These are phyloP conservation scores for Caprella mutica DNA, from an alignment of 2,888 invertebrate species.

Conservation along the genomic window DNA sequence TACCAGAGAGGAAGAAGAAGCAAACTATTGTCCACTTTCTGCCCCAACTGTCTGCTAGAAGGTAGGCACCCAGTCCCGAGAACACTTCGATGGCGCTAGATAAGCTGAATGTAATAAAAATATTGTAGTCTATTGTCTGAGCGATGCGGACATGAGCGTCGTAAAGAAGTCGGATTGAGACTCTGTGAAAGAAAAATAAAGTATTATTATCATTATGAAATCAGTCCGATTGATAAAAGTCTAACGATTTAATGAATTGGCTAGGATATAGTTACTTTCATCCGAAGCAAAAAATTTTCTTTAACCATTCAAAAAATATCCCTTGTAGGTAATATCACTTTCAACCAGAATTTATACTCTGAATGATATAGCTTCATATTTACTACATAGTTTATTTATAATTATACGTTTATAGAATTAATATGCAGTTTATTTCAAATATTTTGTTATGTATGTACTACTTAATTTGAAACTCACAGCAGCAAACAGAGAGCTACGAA, in stretches of 20 bases:
- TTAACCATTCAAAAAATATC: too few species aligned
- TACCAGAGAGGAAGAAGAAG: conserved; percentile 13
- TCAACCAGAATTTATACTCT: too few species aligned
- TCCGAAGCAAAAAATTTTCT: too few species aligned
- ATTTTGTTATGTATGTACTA: too few species aligned
- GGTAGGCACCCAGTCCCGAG: conserved; percentile 20
- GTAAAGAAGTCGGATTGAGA: conserved; percentile 76
- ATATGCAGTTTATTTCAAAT: too few species aligned
- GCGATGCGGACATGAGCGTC: conserved; percentile 82
- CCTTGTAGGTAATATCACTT: too few species aligned
- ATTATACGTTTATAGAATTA: too few species aligned
- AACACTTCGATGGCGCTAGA: conserved; percentile 22
- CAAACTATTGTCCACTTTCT: conserved; percentile 21
- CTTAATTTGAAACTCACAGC: conserved; percentile 62
- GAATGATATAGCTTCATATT: too few species aligned
- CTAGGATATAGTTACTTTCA: too few species aligned
- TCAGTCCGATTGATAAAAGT: too few species aligned
- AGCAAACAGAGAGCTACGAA: conserved; percentile 66
- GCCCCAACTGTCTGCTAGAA: conserved; percentile 21
- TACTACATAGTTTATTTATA: too few species aligned
- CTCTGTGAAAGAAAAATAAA: conserved; percentile 42
- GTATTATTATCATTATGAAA: not conserved
- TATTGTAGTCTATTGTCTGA: conserved; percentile 50
- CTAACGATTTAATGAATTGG: too few species aligned
- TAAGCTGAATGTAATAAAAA: conserved; percentile 22